phyloP scores from a whole-genome alignment of 2,797 vertebrate genomes.

The Botia kubotai region DNA sequence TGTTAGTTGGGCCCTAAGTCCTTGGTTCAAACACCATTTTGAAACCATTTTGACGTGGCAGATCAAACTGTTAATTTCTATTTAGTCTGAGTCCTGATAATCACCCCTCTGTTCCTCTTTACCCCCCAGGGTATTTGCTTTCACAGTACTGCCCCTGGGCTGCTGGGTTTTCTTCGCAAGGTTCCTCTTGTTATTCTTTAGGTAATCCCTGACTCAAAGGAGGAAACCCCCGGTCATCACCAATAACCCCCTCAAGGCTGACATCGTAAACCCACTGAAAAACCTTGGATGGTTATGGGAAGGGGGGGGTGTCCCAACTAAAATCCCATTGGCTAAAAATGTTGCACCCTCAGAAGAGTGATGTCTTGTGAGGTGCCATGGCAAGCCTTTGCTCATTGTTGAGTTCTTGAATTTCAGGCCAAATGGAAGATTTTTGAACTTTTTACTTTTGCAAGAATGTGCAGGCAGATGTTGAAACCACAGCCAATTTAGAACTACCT shows the following conservation, averaged over 20 bases:
- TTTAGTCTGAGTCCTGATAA: constrained; percentile 55
- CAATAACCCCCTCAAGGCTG: constrained; percentile 36
- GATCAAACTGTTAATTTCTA: constrained; percentile 49
- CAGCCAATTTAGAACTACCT: constrained; percentile 5
- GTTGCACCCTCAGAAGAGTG: not conserved
- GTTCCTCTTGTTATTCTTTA: constrained; percentile 56
- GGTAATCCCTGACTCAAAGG: constrained; percentile 51
- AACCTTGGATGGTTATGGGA: constrained; percentile 11
- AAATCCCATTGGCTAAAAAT: constrained; percentile 24
- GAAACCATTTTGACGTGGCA: constrained; percentile 36
- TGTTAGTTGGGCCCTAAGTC: constrained; percentile 5
- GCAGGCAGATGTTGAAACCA: constrained; percentile 32
- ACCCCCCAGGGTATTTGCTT: constrained; percentile 54
- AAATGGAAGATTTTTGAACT: constrained; percentile 2
- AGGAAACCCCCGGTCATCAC: constrained; percentile 49
- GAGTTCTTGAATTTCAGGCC: constrained; percentile 29
- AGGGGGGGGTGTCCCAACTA: constrained; percentile 24
- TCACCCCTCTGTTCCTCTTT: constrained; percentile 29
- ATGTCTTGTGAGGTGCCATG: constrained; percentile 16
- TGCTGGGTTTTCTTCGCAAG: constrained; percentile 41
- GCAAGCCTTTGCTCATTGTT: constrained; percentile 15
- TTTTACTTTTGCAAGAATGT: constrained; percentile 22
- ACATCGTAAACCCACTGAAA: constrained; percentile 35
- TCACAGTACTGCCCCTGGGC: constrained; percentile 42
- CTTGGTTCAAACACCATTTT: constrained; percentile 36